Evolutionary conservation across 2,888 invertebrate species (phyloP).

Genomic region (Drosophila birchii): DNA sequence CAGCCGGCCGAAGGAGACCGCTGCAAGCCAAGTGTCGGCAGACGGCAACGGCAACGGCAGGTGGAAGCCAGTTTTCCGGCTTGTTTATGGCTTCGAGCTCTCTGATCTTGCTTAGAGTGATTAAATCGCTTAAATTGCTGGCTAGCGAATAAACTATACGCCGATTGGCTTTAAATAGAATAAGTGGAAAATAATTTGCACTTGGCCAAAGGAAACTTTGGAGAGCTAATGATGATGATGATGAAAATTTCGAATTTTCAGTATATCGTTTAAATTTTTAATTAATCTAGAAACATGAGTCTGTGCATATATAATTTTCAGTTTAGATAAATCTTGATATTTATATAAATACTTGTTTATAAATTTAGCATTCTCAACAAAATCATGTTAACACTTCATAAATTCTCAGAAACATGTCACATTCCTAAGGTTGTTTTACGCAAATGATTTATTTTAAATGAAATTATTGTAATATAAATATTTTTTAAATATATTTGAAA

Average conservation of each 20-base stretch:
- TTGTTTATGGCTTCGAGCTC: slow-evolving; percentile 29
- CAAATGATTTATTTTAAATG: too few relatives aligned
- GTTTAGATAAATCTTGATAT: background rate
- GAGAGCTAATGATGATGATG: background rate
- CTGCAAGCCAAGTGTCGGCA: slow-evolving; percentile 30
- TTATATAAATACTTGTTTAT: background rate
- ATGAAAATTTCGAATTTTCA: background rate
- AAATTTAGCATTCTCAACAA: background rate
- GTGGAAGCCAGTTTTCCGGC: slow-evolving; percentile 33
- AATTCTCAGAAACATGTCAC: background rate
- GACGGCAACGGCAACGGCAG: slow-evolving; percentile 20
- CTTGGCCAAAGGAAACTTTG: background rate
- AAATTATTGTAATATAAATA: too few relatives aligned
- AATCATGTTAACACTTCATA: background rate
- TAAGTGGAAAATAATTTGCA: slow-evolving; percentile 31
- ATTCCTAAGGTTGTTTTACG: background rate
- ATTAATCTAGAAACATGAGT: slow-evolving; percentile 5
- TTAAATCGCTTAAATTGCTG: slow-evolving; percentile 40
- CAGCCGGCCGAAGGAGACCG: slow-evolving; percentile 25
- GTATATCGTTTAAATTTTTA: background rate
- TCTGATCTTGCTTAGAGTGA: slow-evolving; percentile 40
- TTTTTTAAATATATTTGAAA: background rate
- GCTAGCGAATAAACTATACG: slow-evolving; percentile 27
- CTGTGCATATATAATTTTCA: background rate
- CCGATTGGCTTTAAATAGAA: slow-evolving; percentile 34